A percentile compares a stretch with the other conserved stretches of the same genome.
Evolutionary conservation across 2,113 vertebrate genomes (phyloP).

Genomic region (Murina feae): DNA sequence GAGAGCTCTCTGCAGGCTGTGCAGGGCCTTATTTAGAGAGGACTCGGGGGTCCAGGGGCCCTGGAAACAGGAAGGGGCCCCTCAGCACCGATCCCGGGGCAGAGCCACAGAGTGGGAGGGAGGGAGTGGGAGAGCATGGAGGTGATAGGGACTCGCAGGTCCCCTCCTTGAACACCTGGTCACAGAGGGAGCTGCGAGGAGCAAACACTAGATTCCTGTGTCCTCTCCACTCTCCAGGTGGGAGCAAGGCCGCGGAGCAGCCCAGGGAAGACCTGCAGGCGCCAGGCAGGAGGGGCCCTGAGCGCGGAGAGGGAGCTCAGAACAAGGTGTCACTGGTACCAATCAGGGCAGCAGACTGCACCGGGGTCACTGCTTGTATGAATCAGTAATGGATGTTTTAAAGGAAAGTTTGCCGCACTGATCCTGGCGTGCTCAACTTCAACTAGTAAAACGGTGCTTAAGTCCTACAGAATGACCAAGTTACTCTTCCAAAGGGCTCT

Average conservation of each 20-base stretch:
- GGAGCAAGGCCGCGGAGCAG: not conserved
- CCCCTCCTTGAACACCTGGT: not conserved
- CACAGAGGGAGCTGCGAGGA: no score
- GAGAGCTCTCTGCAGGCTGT: rapidly evolving
- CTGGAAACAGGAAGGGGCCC: not conserved
- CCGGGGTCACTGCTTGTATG: rapidly evolving
- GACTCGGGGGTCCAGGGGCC: rapidly evolving
- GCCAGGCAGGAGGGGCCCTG: no score
- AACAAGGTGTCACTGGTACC: rapidly evolving
- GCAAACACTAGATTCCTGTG: rapidly evolving
- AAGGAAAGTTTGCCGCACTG: not conserved
- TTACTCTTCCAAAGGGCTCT: no score
- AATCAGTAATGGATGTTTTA: rapidly evolving
- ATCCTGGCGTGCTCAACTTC: not conserved
- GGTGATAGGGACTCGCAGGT: not conserved
- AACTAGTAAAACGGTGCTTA: not conserved
- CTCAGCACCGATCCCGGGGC: not conserved
- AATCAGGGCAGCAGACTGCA: rapidly evolving
- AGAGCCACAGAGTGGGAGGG: not conserved
- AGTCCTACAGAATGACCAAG: not conserved
- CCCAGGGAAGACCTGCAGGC: not conserved
- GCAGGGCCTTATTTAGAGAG: rapidly evolving
- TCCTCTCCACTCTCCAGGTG: not conserved
- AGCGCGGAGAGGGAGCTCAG: rapidly evolving
- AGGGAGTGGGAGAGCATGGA: not conserved